Evolutionary conservation across 2,888 invertebrate species (phyloP).

Genomic region (Osedax frankpressi): DNA sequence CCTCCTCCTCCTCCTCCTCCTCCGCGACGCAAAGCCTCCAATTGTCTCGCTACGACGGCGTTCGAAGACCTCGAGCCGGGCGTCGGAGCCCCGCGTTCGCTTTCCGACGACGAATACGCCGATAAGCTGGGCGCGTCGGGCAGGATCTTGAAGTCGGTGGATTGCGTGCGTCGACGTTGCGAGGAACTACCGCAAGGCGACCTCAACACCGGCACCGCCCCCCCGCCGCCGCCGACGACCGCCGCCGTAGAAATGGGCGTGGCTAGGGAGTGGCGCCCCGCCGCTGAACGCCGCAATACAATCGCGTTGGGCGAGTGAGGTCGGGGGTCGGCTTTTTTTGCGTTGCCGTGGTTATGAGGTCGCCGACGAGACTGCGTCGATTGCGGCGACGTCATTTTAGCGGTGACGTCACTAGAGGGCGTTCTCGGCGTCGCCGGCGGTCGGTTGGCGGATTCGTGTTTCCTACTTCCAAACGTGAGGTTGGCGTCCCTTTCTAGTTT

Average conservation of each 20-base stretch:
- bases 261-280: background rate
- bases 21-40: background rate
- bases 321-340: background rate
- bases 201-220: too few relatives aligned
- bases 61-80: background rate
- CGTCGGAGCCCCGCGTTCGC: background rate
- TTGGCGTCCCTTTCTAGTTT: background rate
- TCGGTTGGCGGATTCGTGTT: background rate
- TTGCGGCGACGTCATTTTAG: background rate
- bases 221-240: background rate
- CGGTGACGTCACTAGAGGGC: background rate
- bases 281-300: background rate
- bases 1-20: background rate
- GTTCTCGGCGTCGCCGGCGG: background rate
- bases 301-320: background rate
- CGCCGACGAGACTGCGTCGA: background rate
- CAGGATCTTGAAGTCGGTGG: background rate
- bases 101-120: background rate
- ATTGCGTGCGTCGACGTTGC: background rate
- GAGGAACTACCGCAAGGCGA: too few relatives aligned
- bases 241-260: background rate
- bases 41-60: background rate
- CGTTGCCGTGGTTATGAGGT: too few relatives aligned
- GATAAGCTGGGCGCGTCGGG: background rate
- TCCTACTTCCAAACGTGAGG: too few relatives aligned